Evolutionary conservation across 2,888 invertebrate species (phyloP).

Genomic region (Parascotia fuliginaria): DNA sequence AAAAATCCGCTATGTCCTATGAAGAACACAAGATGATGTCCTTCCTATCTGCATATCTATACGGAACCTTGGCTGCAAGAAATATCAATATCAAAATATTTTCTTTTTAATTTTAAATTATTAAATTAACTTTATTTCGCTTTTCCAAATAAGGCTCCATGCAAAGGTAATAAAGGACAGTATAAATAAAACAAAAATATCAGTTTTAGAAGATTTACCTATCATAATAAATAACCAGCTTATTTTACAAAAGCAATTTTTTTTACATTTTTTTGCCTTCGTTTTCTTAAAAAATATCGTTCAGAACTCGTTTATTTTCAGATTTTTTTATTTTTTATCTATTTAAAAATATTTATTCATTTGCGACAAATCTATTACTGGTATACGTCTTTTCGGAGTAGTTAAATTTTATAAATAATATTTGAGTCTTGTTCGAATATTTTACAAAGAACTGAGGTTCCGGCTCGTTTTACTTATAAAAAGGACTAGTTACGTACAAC

Average conservation of each 20-base stretch:
- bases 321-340: constrained; percentile 24
- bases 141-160: no score
- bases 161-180: neutral
- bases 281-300: constrained; percentile 60
- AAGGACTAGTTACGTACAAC: constrained; percentile 69
- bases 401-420: no score
- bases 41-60: no score
- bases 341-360: constrained; percentile 23
- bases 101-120: no score
- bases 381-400: no score
- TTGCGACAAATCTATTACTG: no score
- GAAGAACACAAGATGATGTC: no score
- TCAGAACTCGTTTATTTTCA: constrained; percentile 54
- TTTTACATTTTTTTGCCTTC: constrained; percentile 56
- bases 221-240: constrained; percentile 82
- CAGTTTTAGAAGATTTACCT: constrained; percentile 78
- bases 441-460: constrained; percentile 2
- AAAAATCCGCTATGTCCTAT: no score
- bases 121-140: no score
- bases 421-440: neutral
- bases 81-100: no score
- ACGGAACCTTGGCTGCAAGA: no score
- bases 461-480: constrained; percentile 32
- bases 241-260: constrained; percentile 77
- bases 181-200: constrained; percentile 56